phyloP scores from a whole-genome alignment of 2,797 vertebrate genomes.

The Anisognathus igniventris region DNA sequence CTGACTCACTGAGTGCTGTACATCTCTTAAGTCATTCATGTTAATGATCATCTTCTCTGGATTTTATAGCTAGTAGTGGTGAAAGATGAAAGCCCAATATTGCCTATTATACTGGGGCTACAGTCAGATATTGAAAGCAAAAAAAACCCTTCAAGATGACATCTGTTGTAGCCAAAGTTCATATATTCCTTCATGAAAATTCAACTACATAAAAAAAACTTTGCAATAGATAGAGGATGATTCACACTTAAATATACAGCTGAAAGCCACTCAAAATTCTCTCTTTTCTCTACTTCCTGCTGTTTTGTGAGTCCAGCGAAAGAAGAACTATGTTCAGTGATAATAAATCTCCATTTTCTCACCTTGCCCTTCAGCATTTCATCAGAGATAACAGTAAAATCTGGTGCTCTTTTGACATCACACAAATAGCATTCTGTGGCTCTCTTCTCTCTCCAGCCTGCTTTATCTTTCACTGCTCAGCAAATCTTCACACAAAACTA shows the following conservation, averaged over 20 bases:
- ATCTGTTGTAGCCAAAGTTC: slow-evolving; percentile 48
- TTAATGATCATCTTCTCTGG: slow-evolving; percentile 17
- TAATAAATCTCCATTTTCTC: neutral
- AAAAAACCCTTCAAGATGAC: neutral
- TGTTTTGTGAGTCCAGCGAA: neutral
- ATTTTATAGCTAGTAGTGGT: neutral
- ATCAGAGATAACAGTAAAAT: neutral
- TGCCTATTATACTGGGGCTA: neutral
- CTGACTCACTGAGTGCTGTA: neutral
- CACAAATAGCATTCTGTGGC: neutral
- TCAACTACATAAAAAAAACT: neutral
- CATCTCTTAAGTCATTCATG: neutral
- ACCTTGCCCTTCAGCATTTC: slow-evolving; percentile 6
- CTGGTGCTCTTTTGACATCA: neutral
- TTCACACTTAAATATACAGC: slow-evolving; percentile 49
- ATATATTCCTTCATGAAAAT: slow-evolving; percentile 43
- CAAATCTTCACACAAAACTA: neutral
- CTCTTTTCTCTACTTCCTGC: neutral
- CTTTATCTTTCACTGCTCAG: neutral
- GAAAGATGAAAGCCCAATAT: slow-evolving; percentile 13
- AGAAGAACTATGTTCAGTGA: neutral
- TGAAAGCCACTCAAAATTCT: slow-evolving; percentile 16
- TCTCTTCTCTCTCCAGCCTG: neutral
- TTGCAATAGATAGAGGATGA: slow-evolving; percentile 46
- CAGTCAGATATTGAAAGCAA: neutral